Percentiles rank a stretch among this genome's conserved stretches.
phyloP scores from a whole-genome alignment of 92 coral and sea anemone species.

The Montipora capitata region DNA sequence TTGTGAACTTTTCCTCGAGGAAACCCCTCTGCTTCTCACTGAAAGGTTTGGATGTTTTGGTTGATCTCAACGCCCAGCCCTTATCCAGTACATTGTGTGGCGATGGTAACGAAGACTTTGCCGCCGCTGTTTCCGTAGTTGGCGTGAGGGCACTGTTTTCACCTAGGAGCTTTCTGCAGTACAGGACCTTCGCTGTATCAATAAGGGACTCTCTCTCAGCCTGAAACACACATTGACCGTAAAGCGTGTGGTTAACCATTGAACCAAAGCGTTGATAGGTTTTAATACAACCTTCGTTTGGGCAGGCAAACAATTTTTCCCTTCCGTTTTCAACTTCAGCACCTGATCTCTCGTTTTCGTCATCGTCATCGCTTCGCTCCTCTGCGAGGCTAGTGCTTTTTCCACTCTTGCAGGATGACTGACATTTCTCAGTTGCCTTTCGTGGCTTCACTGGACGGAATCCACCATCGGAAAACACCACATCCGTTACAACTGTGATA shows the following conservation, averaged over 20 bases:
- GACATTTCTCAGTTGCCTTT: not conserved
- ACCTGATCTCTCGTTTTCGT: not conserved
- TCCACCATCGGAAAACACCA: not conserved
- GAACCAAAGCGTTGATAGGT: not conserved
- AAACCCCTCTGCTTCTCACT: not conserved
- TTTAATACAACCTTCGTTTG: too few species aligned
- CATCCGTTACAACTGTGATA: not conserved
- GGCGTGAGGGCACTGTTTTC: not conserved
- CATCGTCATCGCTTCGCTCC: not conserved
- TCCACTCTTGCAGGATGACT: not conserved
- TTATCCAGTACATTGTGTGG: not conserved
- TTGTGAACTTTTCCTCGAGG: not conserved
- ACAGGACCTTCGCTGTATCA: not conserved
- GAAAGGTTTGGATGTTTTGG: not conserved
- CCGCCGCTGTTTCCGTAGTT: not conserved
- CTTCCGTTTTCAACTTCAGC: too few species aligned
- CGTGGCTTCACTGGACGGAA: not conserved
- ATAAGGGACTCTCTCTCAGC: constrained; percentile 36
- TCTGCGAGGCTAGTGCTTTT: not conserved
- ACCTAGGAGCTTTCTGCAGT: not conserved
- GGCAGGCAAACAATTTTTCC: too few species aligned
- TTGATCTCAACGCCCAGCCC: not conserved
- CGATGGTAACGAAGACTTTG: not conserved
- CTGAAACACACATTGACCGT: constrained; percentile 43
- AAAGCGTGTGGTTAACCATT: constrained; percentile 53